Conservation (phyloP, 2,113 vertebrate species). For the Stercorarius parasiticus region DNA sequence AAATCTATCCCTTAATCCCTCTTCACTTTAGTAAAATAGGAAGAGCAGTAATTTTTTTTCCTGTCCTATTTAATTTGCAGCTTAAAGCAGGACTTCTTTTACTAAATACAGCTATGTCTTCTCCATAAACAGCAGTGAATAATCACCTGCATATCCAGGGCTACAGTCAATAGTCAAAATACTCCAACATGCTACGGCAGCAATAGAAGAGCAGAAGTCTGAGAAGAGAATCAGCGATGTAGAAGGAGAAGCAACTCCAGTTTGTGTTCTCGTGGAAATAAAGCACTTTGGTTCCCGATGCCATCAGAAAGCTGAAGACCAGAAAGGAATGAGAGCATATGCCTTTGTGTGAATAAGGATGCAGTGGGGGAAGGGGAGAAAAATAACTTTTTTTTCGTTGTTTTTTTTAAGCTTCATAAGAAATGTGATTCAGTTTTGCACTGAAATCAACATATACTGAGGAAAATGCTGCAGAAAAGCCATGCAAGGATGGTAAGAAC, state of each 20-base stretch:
- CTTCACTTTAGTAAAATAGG: neutral
- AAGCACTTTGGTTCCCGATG: neutral
- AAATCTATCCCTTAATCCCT: neutral
- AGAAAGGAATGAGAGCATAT: neutral
- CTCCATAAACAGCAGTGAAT: neutral
- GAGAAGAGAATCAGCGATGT: neutral
- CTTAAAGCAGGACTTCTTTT: neutral
- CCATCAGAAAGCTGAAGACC: neutral
- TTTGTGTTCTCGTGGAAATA: neutral
- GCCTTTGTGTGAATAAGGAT: neutral
- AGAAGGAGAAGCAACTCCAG: neutral
- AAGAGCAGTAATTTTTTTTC: neutral
- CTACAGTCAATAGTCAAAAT: neutral
- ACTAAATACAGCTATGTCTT: neutral
- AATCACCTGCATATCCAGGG: neutral
- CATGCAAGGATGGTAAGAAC: neutral
- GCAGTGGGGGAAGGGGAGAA: neutral
- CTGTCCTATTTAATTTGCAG: neutral
- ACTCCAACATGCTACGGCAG: neutral
- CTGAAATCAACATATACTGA: neutral
- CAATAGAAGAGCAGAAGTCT: neutral
- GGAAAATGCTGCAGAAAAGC: neutral
- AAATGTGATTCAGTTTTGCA: neutral
- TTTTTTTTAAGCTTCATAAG: neutral
- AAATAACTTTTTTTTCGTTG: neutral